Percentiles rank a stretch among this genome's conserved stretches.
phyloP scores from a whole-genome alignment of 1,140 invertebrate species.

The Paraescarpia echinospica region DNA sequence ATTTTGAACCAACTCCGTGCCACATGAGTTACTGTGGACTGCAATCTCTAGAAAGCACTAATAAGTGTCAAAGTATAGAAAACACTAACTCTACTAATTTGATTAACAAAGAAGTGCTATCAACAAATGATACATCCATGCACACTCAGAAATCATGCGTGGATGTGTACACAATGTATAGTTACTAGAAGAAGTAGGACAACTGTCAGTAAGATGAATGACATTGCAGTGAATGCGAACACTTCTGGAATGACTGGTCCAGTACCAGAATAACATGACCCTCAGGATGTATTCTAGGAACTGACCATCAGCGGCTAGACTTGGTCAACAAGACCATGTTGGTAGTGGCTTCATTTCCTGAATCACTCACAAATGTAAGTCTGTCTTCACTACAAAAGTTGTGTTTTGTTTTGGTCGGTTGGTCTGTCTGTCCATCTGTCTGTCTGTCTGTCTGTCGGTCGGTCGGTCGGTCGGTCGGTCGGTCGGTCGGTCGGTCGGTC shows the following conservation, averaged over 20 bases:
- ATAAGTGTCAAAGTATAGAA: too few relatives aligned
- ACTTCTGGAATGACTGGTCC: not conserved
- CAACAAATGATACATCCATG: not conserved
- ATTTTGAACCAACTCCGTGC: not conserved
- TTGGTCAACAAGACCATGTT: not conserved
- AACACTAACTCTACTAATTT: too few relatives aligned
- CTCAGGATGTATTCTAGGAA: not conserved
- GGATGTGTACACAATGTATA: not conserved
- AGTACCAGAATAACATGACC: not conserved
- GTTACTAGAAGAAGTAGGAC: not conserved
- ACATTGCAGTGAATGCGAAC: not conserved
- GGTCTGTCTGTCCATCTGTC: not conserved
- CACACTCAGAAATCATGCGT: not conserved
- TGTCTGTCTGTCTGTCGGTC: not conserved
- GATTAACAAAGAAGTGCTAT: too few relatives aligned
- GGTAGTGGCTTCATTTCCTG: not conserved
- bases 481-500: too few relatives aligned
- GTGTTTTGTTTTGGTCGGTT: not conserved
- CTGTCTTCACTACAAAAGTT: not conserved
- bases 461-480: not conserved
- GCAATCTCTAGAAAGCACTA: too few relatives aligned
- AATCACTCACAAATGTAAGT: not conserved
- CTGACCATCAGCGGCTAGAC: not conserved
- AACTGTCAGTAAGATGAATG: not conserved
- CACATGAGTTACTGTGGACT: too few relatives aligned